Percentiles rank a stretch among this genome's conserved stretches.
Conservation (phyloP, 2,888 invertebrate genomes). For the Linnaemya vulpina region DNA sequence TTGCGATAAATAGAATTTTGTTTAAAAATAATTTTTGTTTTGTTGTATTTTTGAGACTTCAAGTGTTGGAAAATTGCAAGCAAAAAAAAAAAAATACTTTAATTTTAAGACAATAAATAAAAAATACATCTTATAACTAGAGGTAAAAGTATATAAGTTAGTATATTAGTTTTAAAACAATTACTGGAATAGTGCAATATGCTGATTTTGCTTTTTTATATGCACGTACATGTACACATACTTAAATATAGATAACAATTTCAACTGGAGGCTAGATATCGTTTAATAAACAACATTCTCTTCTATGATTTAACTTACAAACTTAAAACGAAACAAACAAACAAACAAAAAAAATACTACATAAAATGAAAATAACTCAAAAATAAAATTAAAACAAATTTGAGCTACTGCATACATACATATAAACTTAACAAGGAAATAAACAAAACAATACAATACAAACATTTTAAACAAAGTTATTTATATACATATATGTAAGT, state of each 20-base stretch:
- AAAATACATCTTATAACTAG: slow-evolving; percentile 54
- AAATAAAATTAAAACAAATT: slow-evolving; percentile 26
- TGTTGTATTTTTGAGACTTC: slow-evolving; percentile 40
- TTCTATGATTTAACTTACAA: slow-evolving; percentile 19
- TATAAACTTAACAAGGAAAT: slow-evolving; percentile 52
- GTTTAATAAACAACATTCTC: slow-evolving; percentile 37
- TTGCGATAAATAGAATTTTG: slow-evolving; percentile 38
- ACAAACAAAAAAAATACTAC: slow-evolving; percentile 6
- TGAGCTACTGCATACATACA: not conserved
- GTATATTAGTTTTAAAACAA: slow-evolving; percentile 59
- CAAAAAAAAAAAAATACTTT: slow-evolving; percentile 13
- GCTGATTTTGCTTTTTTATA: slow-evolving; percentile 44
- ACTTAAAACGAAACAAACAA: not conserved
- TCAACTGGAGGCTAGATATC: slow-evolving; percentile 56
- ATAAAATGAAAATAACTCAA: slow-evolving; percentile 30
- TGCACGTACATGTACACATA: no score
- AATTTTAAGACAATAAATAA: slow-evolving; percentile 52
- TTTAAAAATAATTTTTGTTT: slow-evolving; percentile 30
- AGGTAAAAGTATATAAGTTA: slow-evolving; percentile 39
- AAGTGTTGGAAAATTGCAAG: slow-evolving; percentile 33
- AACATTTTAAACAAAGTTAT: slow-evolving; percentile 10
- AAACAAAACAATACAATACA: slow-evolving; percentile 39
- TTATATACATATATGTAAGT: not conserved
- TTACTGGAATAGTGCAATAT: slow-evolving; percentile 63
- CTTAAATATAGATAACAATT: slow-evolving; percentile 47